Percentiles rank a stretch among this genome's conserved stretches.
These are phyloP conservation scores for Garrulus glandarius DNA, from an alignment of 2,797 vertebrate species.

Conservation along the genomic window DNA sequence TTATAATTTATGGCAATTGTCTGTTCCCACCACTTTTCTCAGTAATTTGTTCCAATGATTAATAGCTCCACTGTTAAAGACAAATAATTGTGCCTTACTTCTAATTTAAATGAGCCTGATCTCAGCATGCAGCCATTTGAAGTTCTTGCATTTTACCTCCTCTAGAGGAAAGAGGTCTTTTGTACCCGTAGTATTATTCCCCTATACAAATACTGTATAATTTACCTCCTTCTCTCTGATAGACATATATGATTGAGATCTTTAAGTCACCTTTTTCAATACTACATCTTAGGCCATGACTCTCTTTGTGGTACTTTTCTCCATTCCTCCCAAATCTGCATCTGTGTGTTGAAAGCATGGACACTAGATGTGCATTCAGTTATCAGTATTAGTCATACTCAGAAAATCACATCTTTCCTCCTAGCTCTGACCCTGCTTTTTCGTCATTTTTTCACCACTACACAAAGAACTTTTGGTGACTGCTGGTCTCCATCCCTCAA, in stretches of 20 bases:
- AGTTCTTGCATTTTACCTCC: neutral
- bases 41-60: constrained; percentile 48
- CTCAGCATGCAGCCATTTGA: constrained; percentile 3
- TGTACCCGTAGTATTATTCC: neutral
- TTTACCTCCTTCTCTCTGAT: neutral
- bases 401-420: neutral
- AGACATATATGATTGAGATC: neutral
- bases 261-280: neutral
- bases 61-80: constrained; percentile 34
- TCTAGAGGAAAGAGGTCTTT: neutral
- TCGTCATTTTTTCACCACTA: neutral
- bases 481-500: neutral
- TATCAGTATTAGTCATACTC: neutral
- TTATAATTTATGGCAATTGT: constrained; percentile 58
- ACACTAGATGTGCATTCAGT: neutral
- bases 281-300: neutral
- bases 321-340: neutral
- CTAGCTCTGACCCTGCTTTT: neutral
- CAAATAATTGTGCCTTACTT: constrained; percentile 11
- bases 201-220: neutral
- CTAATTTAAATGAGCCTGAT: constrained; percentile 28
- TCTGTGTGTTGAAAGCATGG: neutral
- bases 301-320: neutral
- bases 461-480: neutral
- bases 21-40: constrained; percentile 38